Percentiles rank a stretch among this genome's conserved stretches.
Conservation (phyloP, 2,888 invertebrate species). For the Drosophila rellima region DNA sequence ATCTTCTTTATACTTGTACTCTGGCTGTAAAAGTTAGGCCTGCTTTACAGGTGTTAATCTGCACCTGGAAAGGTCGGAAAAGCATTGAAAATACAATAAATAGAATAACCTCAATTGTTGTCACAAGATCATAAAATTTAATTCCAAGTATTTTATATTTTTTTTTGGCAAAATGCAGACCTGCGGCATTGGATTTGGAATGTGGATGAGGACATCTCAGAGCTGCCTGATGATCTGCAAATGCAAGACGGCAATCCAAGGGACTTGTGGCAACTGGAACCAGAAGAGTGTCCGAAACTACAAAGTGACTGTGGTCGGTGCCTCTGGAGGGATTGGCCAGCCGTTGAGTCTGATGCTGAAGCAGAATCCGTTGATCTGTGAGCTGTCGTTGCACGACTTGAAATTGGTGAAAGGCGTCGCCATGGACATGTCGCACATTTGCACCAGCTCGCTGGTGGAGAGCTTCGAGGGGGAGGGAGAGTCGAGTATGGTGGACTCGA, state of each 20-base stretch:
- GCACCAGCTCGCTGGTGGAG: constrained; percentile 91
- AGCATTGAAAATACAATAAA: neutral
- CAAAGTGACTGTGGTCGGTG: constrained; percentile 93
- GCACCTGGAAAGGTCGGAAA: neutral
- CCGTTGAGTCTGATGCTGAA: constrained; percentile 96
- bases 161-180: constrained; percentile 4
- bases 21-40: neutral
- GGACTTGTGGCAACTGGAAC: neutral
- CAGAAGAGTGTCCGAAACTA: constrained; percentile 7
- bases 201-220: neutral
- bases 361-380: constrained; percentile 92
- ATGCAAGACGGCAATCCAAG: neutral
- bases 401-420: constrained; percentile 97
- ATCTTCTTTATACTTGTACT: neutral
- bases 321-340: constrained; percentile 98
- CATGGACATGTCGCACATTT: constrained; percentile 98
- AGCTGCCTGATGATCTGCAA: neutral
- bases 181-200: neutral
- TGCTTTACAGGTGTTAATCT: neutral
- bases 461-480: constrained; percentile 90
- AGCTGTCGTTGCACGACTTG: constrained; percentile 95
- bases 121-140: neutral
- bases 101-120: neutral
- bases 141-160: neutral
- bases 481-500: constrained; percentile 90